A percentile compares a stretch with the other conserved stretches of the same genome.
Evolutionary conservation across 2,797 vertebrate genomes (phyloP).

Genomic region (Falco rusticolus): DNA sequence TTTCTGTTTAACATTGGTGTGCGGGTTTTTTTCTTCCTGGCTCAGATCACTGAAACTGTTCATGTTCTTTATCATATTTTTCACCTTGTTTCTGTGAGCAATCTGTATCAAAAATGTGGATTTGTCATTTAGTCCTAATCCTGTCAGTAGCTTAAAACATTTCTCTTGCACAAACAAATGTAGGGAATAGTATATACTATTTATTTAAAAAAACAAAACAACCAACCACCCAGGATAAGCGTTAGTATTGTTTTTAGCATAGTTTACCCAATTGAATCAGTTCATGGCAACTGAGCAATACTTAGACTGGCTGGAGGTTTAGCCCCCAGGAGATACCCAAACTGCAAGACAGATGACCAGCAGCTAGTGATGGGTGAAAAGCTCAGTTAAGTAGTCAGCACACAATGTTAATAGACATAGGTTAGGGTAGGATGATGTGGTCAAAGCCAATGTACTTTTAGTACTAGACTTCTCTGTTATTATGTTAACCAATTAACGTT

Average conservation of each 20-base stretch:
- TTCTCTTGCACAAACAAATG: background rate
- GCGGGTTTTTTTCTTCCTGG: background rate
- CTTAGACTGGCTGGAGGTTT: background rate
- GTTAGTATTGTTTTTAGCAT: background rate
- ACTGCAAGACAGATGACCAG: background rate
- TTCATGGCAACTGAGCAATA: background rate
- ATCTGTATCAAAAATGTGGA: background rate
- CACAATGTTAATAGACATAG: background rate
- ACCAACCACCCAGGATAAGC: background rate
- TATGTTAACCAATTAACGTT: too few species aligned
- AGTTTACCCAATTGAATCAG: background rate
- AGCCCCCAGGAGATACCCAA: rapidly evolving
- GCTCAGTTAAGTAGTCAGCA: background rate
- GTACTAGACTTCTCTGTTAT: too few species aligned
- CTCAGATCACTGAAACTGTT: slow-evolving; percentile 19
- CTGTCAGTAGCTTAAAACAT: background rate
- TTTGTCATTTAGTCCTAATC: background rate
- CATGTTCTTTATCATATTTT: background rate
- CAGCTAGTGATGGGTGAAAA: background rate
- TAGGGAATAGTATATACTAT: background rate
- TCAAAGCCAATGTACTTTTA: background rate
- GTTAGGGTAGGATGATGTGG: background rate
- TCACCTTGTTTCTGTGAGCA: background rate
- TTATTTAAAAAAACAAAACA: background rate
- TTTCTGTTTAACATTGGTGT: background rate